Conservation (phyloP, 2,888 invertebrate species). For the Anodontia alba region DNA sequence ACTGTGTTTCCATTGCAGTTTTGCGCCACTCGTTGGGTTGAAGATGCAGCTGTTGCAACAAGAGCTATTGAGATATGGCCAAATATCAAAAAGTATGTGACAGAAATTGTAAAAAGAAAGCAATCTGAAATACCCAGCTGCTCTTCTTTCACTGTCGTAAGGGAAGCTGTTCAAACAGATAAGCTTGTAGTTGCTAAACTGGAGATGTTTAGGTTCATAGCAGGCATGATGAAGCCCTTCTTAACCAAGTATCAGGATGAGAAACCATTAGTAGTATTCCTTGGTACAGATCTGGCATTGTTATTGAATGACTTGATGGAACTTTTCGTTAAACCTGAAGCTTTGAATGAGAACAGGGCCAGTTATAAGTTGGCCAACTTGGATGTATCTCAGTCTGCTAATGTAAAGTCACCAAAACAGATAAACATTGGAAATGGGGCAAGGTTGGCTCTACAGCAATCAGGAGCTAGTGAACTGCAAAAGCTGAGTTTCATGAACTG, state of each 20-base stretch:
- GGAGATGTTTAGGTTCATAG: background rate
- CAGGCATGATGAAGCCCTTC: slow-evolving; percentile 9
- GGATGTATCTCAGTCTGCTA: slow-evolving; percentile 4
- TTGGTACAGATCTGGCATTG: slow-evolving; percentile 1
- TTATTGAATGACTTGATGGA: slow-evolving; percentile 6
- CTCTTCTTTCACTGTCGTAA: background rate
- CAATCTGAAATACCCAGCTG: background rate
- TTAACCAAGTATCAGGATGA: background rate
- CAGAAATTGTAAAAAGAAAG: slow-evolving; percentile 1
- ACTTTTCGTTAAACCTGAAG: slow-evolving; percentile 6
- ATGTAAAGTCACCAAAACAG: slow-evolving; percentile 6
- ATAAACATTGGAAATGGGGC: slow-evolving; percentile 9
- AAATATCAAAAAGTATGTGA: slow-evolving; percentile 6
- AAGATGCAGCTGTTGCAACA: slow-evolving; percentile 30
- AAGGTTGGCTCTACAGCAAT: slow-evolving; percentile 1
- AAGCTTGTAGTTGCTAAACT: background rate
- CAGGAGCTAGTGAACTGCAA: slow-evolving; percentile 4
- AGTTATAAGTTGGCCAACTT: slow-evolving; percentile 2
- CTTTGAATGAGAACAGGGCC: background rate
- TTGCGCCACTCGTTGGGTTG: slow-evolving; percentile 25
- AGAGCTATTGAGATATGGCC: slow-evolving; percentile 35
- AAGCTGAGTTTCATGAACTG: background rate
- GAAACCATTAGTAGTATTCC: background rate
- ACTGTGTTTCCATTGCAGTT: no score
- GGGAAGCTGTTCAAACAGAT: background rate